Evolutionary conservation across 2,888 invertebrate species (phyloP).

Genomic region (Ditula angustiorana): DNA sequence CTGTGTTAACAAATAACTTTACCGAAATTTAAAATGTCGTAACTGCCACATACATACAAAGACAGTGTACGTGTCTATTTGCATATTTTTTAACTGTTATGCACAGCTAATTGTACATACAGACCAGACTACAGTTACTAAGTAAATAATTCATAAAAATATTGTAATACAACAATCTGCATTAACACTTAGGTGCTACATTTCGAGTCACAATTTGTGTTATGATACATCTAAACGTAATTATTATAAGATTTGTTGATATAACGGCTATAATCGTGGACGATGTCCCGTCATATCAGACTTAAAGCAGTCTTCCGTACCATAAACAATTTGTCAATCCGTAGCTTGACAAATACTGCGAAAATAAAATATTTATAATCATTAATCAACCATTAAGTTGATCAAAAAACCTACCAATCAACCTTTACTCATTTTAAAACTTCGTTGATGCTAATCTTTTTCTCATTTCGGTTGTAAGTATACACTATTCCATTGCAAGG

Average conservation of each 20-base stretch:
- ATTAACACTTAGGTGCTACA: constrained; percentile 40
- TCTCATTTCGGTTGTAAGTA: not conserved
- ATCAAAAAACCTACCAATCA: not conserved
- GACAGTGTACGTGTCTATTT: not conserved
- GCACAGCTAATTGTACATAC: constrained; percentile 17
- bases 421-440: not conserved
- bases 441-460: no score
- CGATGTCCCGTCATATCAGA: not conserved
- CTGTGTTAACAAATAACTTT: not conserved
- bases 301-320: not conserved
- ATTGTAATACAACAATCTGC: constrained; percentile 26
- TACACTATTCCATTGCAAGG: not conserved
- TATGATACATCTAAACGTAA: constrained; percentile 4
- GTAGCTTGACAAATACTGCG: not conserved
- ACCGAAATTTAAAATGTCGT: not conserved
- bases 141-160: constrained; percentile 30
- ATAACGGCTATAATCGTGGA: constrained; percentile 16
- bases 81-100: constrained; percentile 22
- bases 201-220: constrained; percentile 36
- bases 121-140: constrained; percentile 23
- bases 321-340: not conserved
- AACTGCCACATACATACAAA: not conserved
- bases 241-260: constrained; percentile 22
- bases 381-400: not conserved
- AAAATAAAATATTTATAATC: no score